Percentiles rank a stretch among this genome's conserved stretches.
phyloP scores from a whole-genome alignment of 2,888 invertebrate species.

The Eristalinus sepulchralis region DNA sequence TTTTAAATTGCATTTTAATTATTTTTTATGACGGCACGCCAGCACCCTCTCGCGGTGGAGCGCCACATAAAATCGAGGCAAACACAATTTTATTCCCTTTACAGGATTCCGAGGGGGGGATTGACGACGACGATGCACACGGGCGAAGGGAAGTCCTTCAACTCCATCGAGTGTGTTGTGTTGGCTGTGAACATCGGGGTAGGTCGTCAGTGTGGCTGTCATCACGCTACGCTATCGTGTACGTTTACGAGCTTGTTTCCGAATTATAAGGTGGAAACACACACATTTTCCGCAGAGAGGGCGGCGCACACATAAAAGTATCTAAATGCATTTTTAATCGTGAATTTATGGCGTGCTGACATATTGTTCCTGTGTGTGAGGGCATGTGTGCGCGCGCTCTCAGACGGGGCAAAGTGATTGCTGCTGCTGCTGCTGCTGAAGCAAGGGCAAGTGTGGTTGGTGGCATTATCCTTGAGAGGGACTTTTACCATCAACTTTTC shows the following conservation, averaged over 20 bases:
- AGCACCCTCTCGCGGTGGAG: neutral
- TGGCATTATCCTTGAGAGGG: conserved; percentile 21
- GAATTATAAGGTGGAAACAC: conserved; percentile 64
- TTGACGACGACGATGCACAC: too few species aligned
- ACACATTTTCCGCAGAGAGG: neutral
- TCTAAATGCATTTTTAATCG: conserved; percentile 72
- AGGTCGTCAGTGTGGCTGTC: conserved; percentile 23
- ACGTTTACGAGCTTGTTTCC: conserved; percentile 67
- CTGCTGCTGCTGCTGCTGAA: too few species aligned
- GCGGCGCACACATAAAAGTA: conserved; percentile 42
- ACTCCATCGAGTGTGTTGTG: conserved; percentile 43
- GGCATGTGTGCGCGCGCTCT: conserved; percentile 17
- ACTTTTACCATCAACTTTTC: conserved; percentile 51
- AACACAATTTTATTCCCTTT: neutral
- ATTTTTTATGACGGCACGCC: conserved; percentile 51
- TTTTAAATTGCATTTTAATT: conserved; percentile 66
- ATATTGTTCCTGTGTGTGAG: conserved; percentile 31
- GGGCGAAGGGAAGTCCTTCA: conserved; percentile 24
- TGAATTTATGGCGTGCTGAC: conserved; percentile 67
- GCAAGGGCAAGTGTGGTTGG: too few species aligned
- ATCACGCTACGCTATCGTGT: conserved; percentile 22
- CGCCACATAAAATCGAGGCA: conserved; percentile 26
- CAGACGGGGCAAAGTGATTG: neutral
- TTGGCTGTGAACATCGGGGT: neutral
- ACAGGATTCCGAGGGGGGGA: neutral